A percentile compares a stretch with the other conserved stretches of the same genome.
Evolutionary conservation across 2,888 invertebrate genomes (phyloP).

Genomic region (Andrena hattorfiana): DNA sequence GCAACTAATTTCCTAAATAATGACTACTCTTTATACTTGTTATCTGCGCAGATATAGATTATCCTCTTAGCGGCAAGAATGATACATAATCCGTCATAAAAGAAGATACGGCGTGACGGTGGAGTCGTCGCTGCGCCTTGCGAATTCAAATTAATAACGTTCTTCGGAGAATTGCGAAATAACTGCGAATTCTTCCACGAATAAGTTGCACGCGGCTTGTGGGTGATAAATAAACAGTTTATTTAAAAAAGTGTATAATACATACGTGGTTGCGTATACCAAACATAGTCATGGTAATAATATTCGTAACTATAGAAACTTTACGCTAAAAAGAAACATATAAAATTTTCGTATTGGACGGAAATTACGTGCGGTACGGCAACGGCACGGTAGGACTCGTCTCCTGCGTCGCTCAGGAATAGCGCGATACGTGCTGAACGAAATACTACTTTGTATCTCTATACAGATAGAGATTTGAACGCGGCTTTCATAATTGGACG

Average conservation of each 20-base stretch:
- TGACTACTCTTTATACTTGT: constrained; percentile 48
- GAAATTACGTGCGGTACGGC: neutral
- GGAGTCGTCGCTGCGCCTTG: neutral
- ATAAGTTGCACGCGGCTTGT: neutral
- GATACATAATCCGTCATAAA: constrained; percentile 23
- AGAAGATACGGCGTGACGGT: neutral
- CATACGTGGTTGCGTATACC: neutral
- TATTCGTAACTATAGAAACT: constrained; percentile 25
- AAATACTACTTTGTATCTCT: neutral
- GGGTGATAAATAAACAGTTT: constrained; percentile 16
- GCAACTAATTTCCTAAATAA: constrained; percentile 22
- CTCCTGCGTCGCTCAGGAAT: neutral
- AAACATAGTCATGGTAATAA: constrained; percentile 16
- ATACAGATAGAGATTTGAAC: no score
- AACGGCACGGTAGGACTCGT: neutral
- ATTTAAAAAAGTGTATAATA: constrained; percentile 33
- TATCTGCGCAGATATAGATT: constrained; percentile 62
- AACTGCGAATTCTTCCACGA: neutral
- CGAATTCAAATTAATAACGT: neutral
- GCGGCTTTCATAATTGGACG: neutral
- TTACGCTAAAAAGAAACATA: neutral
- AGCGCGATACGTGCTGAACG: neutral
- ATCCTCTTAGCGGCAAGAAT: constrained; percentile 1
- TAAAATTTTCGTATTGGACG: constrained; percentile 26
- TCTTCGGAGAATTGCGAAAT: neutral